Conservation (phyloP, 2,113 vertebrate species). For the Coturnix japonica region DNA sequence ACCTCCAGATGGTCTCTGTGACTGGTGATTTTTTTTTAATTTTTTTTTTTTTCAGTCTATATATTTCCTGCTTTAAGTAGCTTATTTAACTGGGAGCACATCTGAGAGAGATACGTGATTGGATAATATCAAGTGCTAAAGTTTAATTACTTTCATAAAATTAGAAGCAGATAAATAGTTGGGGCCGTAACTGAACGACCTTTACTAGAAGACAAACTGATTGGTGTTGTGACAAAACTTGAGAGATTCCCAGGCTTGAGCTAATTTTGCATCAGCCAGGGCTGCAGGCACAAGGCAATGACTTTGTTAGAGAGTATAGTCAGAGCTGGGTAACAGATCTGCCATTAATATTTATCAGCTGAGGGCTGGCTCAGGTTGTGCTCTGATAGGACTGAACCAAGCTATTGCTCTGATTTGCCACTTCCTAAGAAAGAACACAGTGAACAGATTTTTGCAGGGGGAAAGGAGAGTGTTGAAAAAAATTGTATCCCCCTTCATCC, state of each 20-base stretch:
- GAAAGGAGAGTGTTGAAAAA: not conserved
- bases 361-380: not conserved
- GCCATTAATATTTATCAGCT: not conserved
- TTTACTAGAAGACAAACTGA: not conserved
- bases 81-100: not conserved
- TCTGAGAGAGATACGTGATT: not conserved
- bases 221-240: not conserved
- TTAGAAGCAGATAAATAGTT: not conserved
- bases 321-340: not conserved
- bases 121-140: not conserved
- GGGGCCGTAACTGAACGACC: not conserved
- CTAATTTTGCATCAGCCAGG: not conserved
- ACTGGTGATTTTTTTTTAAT: not conserved
- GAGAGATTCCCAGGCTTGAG: not conserved
- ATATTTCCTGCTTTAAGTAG: conserved; percentile 26
- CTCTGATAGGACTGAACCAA: not conserved
- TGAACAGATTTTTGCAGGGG: not conserved
- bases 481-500: fast-evolving
- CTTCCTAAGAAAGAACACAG: not conserved
- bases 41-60: conserved; percentile 12
- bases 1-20: conserved; percentile 21
- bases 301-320: not conserved
- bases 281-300: not conserved
- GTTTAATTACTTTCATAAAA: conserved; percentile 9
- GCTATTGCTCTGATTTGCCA: not conserved